Percentiles rank a stretch among this genome's conserved stretches.
phyloP scores from a whole-genome alignment of 2,888 invertebrate species.

The Megastigmus dorsalis region DNA sequence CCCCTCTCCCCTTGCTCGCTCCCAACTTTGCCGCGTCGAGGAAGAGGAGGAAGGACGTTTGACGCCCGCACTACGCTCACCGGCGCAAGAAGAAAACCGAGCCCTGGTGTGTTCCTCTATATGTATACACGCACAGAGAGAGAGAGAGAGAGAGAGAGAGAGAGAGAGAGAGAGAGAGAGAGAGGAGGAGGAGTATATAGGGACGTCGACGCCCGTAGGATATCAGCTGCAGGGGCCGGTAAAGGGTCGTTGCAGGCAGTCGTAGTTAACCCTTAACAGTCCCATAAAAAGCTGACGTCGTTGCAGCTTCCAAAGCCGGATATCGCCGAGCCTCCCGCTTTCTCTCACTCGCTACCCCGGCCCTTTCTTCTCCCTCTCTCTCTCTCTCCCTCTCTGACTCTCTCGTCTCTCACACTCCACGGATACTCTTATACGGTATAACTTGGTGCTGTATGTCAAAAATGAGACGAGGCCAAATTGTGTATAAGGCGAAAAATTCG shows the following conservation, averaged over 20 bases:
- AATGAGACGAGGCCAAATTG: constrained; percentile 33
- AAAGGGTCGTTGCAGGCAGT: constrained; percentile 51
- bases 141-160: not conserved
- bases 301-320: constrained; percentile 35
- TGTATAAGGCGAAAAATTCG: no score
- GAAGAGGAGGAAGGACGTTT: constrained; percentile 41
- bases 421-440: no score
- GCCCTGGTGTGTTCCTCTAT: not conserved
- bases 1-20: not conserved
- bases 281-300: constrained; percentile 54
- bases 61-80: no score
- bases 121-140: no score
- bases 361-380: not conserved
- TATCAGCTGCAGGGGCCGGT: constrained; percentile 50
- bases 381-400: not conserved
- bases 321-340: constrained; percentile 25
- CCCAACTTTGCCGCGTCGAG: constrained; percentile 28
- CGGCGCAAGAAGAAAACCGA: not conserved
- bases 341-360: no score
- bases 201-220: constrained; percentile 14
- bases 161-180: not conserved
- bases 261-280: constrained; percentile 58
- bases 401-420: not conserved
- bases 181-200: not conserved
- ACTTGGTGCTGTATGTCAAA: no score